Base-by-base conservation (phyloP, 30 jellyfish, hydroid and myxozoan genomes). In the Pseudorhiza aurosa region DNA sequence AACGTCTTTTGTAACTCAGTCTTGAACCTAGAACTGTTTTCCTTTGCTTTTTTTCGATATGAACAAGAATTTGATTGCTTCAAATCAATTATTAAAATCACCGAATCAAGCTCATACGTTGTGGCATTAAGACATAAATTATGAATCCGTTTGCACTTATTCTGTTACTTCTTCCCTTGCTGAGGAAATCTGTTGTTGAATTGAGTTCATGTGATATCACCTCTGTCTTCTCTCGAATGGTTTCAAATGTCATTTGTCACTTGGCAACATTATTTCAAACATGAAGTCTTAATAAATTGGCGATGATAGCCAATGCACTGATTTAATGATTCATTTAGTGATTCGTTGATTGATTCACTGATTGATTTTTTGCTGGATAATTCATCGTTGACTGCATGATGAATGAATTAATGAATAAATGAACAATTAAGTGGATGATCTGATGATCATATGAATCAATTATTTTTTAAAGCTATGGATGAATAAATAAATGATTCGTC, bases 111-210 rank as follows among this genome's bases (percentile, higher is more conserved):
- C 14, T 33, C 67, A 51, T 9, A 33, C 35, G 12, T 11, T 51
- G 46, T 55, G 76, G 76, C 42, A 50, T 33, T 31, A 43, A 26
- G 36, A 24, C 32, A 70, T 70, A 0, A 70, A 70, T 70, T 0
- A 29, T 53, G 22, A 14, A 64, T 64, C 0, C 21, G 36, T 64
- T 64, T 8, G 77, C 77, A 15, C 4, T 53, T 3, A 2, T 17
- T 47, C n/a, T 21, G 67, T 21, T 53, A 18, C 24, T 2, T 15
- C 17, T 18, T 3, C 6, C 67, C 1, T 53, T 53, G 35, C 10
- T 18, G 24, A 2, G 8, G 14, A 53, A 6, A 53, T n/a, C 67
- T 19, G 29, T 53, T 53, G 30, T 2, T 49, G 30, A 60, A 60
- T 60, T 51, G 36, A 53, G 24, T 53, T 21, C 24, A 19, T 15